Evolutionary conservation across 1,140 invertebrate genomes (phyloP), one percentile per base, ranked within the genome.

Genomic region (Hesperophylax magnus): DNA sequence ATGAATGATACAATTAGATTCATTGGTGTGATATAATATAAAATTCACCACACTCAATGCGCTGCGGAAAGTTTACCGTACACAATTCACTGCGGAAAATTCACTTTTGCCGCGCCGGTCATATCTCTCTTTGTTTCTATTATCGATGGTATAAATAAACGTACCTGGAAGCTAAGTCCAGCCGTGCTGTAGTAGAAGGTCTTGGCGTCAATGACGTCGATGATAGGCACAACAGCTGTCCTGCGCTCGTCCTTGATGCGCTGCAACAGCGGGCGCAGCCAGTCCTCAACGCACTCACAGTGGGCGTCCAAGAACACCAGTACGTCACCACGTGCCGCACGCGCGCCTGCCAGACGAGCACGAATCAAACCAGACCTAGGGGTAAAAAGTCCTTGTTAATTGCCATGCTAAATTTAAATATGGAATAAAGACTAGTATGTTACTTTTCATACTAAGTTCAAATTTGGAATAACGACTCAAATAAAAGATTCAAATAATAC

Each of bases 301-400:
- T 99, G 98, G n/a, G 97, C 96, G 90, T 99, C 98, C 53, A 98
- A 91, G 88, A 98, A 98, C n/a, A 98, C 91, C 18, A 99, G 88
- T 22, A 97, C 95, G 87, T 98, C 94, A 0, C 96, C 97, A 3
- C 87, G 88, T 8, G 97, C 96, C 63, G 90, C 89, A 71, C 93
- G 91, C 2, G 97, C 97, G 24, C 97, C 97, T 65, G 92, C 91
- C 76, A 98, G 89, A 65, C 97, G 91, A 2, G 97, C 97, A 58
- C 94, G 89, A 86, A 98, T 98, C 24, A 98, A 89, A 22, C 97
- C 97, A 85, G 94, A 91, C 77, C 92, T 92, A 84, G 84, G 85
- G 83, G 54, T 7, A 69, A 0, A 24, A 53, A 56, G n/a, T 17
- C 5, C 24, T 60, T 31, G 20, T 77, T 27, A 27, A 27, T 27